phyloP scores from a whole-genome alignment of 2,113 vertebrate species.

The Leucosticte australis region DNA sequence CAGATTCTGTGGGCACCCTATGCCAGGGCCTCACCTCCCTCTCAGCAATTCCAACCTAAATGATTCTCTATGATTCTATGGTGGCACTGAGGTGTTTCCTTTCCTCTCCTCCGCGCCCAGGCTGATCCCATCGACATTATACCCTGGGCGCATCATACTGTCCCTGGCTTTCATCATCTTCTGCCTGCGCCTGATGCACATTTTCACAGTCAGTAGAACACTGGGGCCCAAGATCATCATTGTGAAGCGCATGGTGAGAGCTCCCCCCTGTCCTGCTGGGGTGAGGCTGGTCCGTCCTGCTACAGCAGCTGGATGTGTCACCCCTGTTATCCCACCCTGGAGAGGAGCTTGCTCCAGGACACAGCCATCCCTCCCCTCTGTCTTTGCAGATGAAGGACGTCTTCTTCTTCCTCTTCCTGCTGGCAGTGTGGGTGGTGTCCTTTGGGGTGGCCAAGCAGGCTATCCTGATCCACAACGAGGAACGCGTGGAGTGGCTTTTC shows the following conservation, averaged over 20 bases:
- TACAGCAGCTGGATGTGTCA: background rate
- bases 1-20: fast-evolving
- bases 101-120: slow-evolving; percentile 58
- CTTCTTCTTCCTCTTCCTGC: slow-evolving; percentile 98
- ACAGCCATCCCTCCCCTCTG: background rate
- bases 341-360: background rate
- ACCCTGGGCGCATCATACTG: slow-evolving; percentile 87
- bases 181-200: slow-evolving; percentile 95
- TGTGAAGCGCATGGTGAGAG: slow-evolving; percentile 91
- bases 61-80: fast-evolving
- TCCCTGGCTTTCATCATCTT: slow-evolving; percentile 93
- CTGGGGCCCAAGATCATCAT: slow-evolving; percentile 98
- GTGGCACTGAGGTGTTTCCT: background rate
- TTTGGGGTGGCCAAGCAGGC: slow-evolving; percentile 96
- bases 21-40: background rate
- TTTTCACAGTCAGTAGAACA: slow-evolving; percentile 91
- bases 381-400: slow-evolving; percentile 90
- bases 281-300: background rate
- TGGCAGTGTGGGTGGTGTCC: slow-evolving; percentile 95
- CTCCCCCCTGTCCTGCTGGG: background rate
- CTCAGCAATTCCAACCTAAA: background rate
- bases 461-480: slow-evolving; percentile 93
- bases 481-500: slow-evolving; percentile 88
- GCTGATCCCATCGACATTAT: slow-evolving; percentile 77
- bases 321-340: fast-evolving